Evolutionary conservation across 2,113 vertebrate genomes (phyloP).

Genomic region (Mus spicilegus): DNA sequence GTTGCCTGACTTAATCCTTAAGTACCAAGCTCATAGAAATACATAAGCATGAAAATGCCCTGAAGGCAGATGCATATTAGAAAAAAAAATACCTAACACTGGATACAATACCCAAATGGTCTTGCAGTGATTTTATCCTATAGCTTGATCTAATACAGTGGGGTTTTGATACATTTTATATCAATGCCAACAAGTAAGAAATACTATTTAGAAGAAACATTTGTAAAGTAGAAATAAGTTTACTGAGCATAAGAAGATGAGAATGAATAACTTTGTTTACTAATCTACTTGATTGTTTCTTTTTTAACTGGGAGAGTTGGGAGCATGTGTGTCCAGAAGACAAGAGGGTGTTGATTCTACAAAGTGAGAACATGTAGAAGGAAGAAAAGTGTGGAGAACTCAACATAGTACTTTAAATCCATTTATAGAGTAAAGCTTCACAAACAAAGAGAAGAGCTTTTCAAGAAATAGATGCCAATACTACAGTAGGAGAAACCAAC

Average conservation of each 20-base stretch:
- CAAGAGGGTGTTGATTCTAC: background rate
- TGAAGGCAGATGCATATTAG: background rate
- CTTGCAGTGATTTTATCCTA: background rate
- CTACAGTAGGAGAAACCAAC: background rate
- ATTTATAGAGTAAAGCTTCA: background rate
- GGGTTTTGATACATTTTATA: background rate
- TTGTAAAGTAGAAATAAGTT: background rate
- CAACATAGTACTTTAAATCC: background rate
- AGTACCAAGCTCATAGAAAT: background rate
- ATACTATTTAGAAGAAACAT: background rate
- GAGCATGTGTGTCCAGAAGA: fast-evolving
- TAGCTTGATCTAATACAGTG: background rate
- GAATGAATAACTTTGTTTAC: too few species aligned
- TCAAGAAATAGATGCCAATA: background rate
- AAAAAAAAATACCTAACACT: background rate
- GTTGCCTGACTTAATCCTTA: background rate
- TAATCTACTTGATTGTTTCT: background rate
- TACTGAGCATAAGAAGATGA: background rate
- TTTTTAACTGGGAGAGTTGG: background rate
- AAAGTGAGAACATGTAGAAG: fast-evolving
- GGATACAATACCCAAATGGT: background rate
- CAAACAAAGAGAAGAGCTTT: background rate
- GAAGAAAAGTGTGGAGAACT: fast-evolving
- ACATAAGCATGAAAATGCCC: background rate
- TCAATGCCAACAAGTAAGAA: background rate